Conservation (phyloP, 1,140 invertebrate species). For the Aradophagus sp. region DNA sequence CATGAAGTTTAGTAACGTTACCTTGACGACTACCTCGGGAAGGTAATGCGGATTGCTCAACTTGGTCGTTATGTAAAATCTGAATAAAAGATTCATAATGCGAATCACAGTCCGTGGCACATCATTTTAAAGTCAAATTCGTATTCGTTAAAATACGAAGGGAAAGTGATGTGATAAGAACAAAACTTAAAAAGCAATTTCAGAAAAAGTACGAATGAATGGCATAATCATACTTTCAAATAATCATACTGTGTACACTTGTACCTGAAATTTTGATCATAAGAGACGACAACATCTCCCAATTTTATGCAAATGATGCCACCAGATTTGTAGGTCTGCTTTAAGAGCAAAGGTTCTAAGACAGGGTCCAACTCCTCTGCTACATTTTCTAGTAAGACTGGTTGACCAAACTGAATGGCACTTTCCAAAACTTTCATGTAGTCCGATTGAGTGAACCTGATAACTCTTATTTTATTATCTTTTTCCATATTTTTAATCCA, state of each 20-base stretch:
- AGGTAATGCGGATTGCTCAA: conserved; percentile 93
- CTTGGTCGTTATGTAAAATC: conserved; percentile 97
- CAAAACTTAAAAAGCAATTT: too few species aligned
- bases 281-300: conserved; percentile 87
- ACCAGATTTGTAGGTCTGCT: conserved; percentile 93
- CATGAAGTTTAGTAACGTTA: conserved; percentile 94
- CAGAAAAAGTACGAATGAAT: too few species aligned
- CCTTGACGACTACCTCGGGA: conserved; percentile 93
- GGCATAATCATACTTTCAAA: too few species aligned
- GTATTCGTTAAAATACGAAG: conserved; percentile 5
- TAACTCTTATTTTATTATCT: conserved; percentile 85
- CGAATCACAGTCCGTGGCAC: conserved; percentile 16
- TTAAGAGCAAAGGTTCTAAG: conserved; percentile 89
- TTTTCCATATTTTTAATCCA: conserved; percentile 97
- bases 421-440: conserved; percentile 92
- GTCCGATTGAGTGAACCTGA: conserved; percentile 87
- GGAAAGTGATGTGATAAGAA: not conserved
- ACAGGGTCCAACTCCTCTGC: conserved; percentile 92
- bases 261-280: conserved; percentile 89
- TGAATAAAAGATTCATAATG: conserved; percentile 69
- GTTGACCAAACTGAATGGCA: conserved; percentile 93
- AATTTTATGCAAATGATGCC: conserved; percentile 86
- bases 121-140: conserved; percentile 12
- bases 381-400: conserved; percentile 91
- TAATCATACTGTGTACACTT: not conserved